A percentile compares a stretch with the other conserved stretches of the same genome.
phyloP scores from a whole-genome alignment of 2,797 vertebrate genomes.

The Anguilla obscura region DNA sequence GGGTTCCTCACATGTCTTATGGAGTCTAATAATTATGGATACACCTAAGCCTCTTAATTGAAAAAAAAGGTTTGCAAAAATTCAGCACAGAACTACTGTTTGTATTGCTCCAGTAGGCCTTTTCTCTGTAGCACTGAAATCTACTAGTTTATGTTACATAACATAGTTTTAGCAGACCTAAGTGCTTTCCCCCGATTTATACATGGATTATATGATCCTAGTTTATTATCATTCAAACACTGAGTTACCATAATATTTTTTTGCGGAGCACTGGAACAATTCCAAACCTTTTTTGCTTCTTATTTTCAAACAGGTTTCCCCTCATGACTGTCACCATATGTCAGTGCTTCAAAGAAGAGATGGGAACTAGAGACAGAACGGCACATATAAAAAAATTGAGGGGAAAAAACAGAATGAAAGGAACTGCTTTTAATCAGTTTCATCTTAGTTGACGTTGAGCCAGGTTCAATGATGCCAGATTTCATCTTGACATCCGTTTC shows the following conservation, averaged over 20 bases:
- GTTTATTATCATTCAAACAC: background rate
- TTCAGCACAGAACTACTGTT: background rate
- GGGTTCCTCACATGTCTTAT: background rate
- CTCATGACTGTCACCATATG: constrained; percentile 2
- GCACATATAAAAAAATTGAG: background rate
- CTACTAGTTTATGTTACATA: background rate
- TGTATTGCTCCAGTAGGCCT: background rate
- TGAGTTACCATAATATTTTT: background rate
- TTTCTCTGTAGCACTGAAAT: background rate
- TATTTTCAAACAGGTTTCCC: background rate
- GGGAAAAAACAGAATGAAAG: too few relatives aligned
- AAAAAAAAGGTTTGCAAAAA: background rate
- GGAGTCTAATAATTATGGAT: background rate
- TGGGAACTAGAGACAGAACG: background rate
- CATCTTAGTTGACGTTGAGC: constrained; percentile 7
- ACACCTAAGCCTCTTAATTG: background rate
- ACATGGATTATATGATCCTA: background rate
- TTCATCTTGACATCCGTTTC: constrained; percentile 14
- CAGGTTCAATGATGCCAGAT: constrained; percentile 4
- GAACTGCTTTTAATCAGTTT: constrained; percentile 6
- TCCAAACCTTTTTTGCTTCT: background rate
- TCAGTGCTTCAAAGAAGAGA: background rate
- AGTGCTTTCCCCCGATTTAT: background rate
- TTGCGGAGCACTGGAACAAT: background rate
- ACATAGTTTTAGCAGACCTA: background rate